Percentiles rank a stretch among this genome's conserved stretches.
Evolutionary conservation across 2,888 invertebrate genomes (phyloP).

Genomic region (Nemoura dubitans): DNA sequence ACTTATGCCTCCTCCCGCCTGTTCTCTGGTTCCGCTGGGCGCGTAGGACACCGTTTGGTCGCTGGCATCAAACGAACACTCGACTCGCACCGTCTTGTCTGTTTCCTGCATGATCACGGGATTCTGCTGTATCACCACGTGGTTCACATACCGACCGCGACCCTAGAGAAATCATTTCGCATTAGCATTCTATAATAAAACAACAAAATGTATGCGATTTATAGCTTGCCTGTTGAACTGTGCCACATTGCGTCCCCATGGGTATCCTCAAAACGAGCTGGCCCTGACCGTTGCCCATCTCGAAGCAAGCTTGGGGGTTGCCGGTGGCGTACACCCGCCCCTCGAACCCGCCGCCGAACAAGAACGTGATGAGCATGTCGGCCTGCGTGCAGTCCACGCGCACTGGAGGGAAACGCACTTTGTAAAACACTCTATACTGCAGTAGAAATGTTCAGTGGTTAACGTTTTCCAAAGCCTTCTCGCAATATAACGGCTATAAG

Average conservation of each 20-base stretch:
- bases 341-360: constrained; percentile 60
- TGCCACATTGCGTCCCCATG: constrained; percentile 60
- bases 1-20: constrained; percentile 57
- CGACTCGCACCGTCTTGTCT: constrained; percentile 61
- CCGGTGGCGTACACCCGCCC: constrained; percentile 61
- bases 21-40: constrained; percentile 56
- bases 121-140: constrained; percentile 62
- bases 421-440: too few relatives aligned
- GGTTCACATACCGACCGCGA: constrained; percentile 60
- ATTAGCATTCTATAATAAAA: background rate
- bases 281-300: constrained; percentile 58
- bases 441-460: too few relatives aligned
- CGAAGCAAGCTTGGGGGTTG: constrained; percentile 60
- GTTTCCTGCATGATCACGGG: constrained; percentile 62
- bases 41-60: constrained; percentile 61
- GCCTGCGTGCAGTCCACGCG: constrained; percentile 62
- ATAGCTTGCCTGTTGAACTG: constrained; percentile 58
- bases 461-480: too few relatives aligned
- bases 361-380: constrained; percentile 61
- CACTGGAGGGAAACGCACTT: constrained; percentile 54
- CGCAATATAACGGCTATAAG: too few relatives aligned
- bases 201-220: background rate
- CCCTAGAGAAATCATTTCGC: constrained; percentile 53
- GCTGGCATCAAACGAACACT: constrained; percentile 61
- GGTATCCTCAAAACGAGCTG: constrained; percentile 59